These are phyloP conservation scores for Ginglymostoma cirratum DNA, from an alignment of 2,113 vertebrate species.

Conservation along the genomic window DNA sequence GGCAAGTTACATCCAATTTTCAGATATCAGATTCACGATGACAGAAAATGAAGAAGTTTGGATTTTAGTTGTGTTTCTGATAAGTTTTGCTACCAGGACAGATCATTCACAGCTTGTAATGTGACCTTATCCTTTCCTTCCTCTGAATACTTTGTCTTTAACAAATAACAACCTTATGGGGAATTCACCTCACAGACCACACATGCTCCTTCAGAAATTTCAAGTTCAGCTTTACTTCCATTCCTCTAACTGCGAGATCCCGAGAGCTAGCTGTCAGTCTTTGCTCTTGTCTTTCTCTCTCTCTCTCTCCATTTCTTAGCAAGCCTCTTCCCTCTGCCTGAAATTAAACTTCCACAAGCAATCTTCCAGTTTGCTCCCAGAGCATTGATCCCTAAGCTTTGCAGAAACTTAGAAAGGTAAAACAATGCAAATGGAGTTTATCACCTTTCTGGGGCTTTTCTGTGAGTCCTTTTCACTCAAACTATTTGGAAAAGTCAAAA, in stretches of 20 bases:
- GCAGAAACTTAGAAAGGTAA: not conserved
- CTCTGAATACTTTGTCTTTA: not conserved
- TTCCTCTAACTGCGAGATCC: not conserved
- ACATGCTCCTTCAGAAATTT: not conserved
- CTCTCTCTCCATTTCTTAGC: not conserved
- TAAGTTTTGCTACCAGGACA: not conserved
- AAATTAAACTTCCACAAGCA: not conserved
- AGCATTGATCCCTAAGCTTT: not conserved
- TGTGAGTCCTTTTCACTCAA: not conserved
- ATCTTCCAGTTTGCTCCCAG: no score
- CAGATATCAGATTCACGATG: not conserved
- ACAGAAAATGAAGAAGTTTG: not conserved
- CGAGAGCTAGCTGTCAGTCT: not conserved
- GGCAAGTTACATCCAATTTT: not conserved
- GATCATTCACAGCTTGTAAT: not conserved
- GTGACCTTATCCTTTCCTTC: not conserved
- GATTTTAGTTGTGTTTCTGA: not conserved
- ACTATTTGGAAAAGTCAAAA: not conserved
- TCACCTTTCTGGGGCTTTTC: not conserved
- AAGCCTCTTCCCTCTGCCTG: not conserved
- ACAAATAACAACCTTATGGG: not conserved
- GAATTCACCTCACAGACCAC: not conserved
- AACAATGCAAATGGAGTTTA: no score
- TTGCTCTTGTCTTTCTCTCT: not conserved
- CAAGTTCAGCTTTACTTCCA: not conserved